Evolutionary conservation across 2,113 vertebrate genomes (phyloP), one percentile per base, ranked within the genome.

Genomic region (Campylomormyrus numenius): DNA sequence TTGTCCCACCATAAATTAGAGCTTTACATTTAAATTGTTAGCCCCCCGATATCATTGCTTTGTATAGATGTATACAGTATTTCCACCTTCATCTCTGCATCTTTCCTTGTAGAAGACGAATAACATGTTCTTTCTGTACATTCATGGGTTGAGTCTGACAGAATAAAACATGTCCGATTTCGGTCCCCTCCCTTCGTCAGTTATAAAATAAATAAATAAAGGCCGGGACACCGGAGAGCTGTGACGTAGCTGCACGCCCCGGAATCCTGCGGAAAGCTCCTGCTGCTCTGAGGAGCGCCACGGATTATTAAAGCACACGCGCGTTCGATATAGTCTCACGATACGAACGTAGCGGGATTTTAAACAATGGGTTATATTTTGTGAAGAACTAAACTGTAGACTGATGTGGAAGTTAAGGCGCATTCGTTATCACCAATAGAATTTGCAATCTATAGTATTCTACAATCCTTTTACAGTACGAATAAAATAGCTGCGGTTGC

Each of bases 171-270:
- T 53, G 49, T 31, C 31, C 88, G 27, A 49, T 17, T 66, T 53
- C 6, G 94, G 94, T 93, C 94, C 94, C 93, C 94, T 94, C 94
- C 95, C 93, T 53, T 92, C 91, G 93, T 90, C 94, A 88, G 91
- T 39, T 89, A 95, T 95, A 95, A 87, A 87, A 87, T 87, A 94
- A 96, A 94, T 95, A 95, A 96, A 96, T 96, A 95, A 95, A 93
- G 93, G 85, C 93, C 24, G 95, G 95, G 95, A 95, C 95, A 96
- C 95, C 95, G 95, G 96, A 94, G 95, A 95, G 95, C 91, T 94
- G 95, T 96, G 96, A 96, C 96, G 96, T 96, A 95, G 93, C 91
- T 92, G 94, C 94, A 95, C 95, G 95, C 93, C 91, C 56, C 92
- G 66, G 88, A 92, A 91, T 91, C 91, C 89, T 94, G 94, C 94